Evolutionary conservation across 2,888 invertebrate species (phyloP).

Genomic region (Polyommatus icarus): DNA sequence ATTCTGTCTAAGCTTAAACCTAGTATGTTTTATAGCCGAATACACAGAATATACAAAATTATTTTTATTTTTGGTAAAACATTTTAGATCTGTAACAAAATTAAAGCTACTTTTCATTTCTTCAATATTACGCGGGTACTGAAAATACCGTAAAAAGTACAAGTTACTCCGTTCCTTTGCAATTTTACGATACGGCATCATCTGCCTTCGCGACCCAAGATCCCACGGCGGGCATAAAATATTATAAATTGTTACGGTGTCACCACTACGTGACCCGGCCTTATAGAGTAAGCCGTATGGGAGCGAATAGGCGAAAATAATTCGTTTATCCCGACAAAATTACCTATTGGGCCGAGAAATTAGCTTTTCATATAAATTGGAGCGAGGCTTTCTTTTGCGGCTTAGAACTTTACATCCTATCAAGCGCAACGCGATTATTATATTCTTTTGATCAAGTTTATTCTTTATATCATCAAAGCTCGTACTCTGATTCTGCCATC

Average conservation of each 20-base stretch:
- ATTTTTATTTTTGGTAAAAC: background rate
- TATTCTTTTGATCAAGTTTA: background rate
- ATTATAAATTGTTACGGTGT: constrained; percentile 31
- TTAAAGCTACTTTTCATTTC: background rate
- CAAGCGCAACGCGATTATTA: background rate
- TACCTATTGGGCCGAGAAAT: constrained; percentile 58
- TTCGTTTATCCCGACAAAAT: constrained; percentile 59
- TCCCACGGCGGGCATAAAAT: constrained; percentile 9
- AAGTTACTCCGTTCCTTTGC: background rate
- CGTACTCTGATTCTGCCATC: background rate
- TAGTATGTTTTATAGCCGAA: background rate
- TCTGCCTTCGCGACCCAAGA: background rate
- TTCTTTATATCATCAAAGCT: background rate
- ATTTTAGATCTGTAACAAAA: background rate
- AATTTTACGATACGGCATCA: background rate
- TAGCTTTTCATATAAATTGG: constrained; percentile 50
- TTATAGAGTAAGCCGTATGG: constrained; percentile 37
- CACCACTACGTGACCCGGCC: constrained; percentile 37
- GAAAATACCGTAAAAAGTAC: constrained; percentile 9
- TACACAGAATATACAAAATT: background rate
- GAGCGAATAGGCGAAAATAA: constrained; percentile 59
- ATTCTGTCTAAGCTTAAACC: background rate
- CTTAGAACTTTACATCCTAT: constrained; percentile 35
- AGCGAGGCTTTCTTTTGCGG: constrained; percentile 36
- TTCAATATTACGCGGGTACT: background rate